phyloP scores from a whole-genome alignment of 2,888 invertebrate genomes.

The Noctua fimbriata region DNA sequence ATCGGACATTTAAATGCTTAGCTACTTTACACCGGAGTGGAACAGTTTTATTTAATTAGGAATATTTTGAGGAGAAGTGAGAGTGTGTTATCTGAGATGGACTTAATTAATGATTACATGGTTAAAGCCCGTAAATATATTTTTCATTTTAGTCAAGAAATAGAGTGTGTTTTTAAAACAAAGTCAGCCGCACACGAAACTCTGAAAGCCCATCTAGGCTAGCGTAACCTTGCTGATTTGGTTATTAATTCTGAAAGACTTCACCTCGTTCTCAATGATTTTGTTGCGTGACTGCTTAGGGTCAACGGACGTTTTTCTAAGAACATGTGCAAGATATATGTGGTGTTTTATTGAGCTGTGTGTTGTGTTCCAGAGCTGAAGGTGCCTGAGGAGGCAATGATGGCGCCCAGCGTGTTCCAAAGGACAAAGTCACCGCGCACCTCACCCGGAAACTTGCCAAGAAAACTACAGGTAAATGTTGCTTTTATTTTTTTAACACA shows the following conservation, averaged over 20 bases:
- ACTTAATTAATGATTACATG: conserved; percentile 33
- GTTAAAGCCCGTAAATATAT: conserved; percentile 18
- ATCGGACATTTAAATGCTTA: conserved; percentile 64
- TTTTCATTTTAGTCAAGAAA: conserved; percentile 4
- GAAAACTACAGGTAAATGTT: conserved; percentile 84
- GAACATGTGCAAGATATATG: conserved; percentile 8
- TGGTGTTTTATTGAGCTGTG: conserved; percentile 43
- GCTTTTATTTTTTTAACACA: conserved; percentile 1
- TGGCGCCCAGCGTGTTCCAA: conserved; percentile 91
- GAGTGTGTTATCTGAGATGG: conserved; percentile 44
- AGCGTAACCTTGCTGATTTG: conserved; percentile 63
- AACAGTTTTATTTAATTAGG: conserved; percentile 40
- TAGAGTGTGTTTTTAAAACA: conserved; percentile 27
- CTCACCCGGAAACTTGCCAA: conserved; percentile 84
- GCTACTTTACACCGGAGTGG: conserved; percentile 22
- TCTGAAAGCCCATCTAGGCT: conserved; percentile 54
- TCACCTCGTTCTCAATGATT: conserved; percentile 71
- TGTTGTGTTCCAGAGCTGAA: conserved; percentile 81
- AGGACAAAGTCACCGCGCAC: conserved; percentile 87
- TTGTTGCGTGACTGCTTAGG: conserved; percentile 69
- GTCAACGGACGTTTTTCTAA: conserved; percentile 65
- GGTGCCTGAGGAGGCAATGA: conserved; percentile 88
- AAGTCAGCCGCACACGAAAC: conserved; percentile 33
- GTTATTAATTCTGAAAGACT: conserved; percentile 66
- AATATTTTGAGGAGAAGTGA: background rate